Evolutionary conservation across 2,888 invertebrate genomes (phyloP).

Genomic region (Amblyteles armatorius): DNA sequence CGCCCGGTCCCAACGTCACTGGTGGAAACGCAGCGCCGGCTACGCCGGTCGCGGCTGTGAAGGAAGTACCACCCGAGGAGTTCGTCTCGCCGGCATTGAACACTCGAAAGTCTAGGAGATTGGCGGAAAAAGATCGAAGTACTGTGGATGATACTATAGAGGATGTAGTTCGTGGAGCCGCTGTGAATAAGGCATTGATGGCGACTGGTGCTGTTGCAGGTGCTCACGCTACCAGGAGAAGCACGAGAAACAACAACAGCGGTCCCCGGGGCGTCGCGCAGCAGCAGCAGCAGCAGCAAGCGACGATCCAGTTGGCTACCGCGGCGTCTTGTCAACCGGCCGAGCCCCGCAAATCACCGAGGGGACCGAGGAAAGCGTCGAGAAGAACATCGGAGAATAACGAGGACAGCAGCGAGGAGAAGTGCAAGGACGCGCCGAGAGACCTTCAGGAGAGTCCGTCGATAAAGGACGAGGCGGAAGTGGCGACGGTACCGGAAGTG

Average conservation of each 20-base stretch:
- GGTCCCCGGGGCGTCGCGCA: slow-evolving; percentile 70
- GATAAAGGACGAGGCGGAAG: slow-evolving; percentile 48
- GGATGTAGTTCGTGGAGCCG: slow-evolving; percentile 92
- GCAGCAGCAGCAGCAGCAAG: slow-evolving; percentile 48
- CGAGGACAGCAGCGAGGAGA: slow-evolving; percentile 88
- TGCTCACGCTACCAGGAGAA: slow-evolving; percentile 85
- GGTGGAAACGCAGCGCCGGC: slow-evolving; percentile 83
- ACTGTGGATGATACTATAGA: slow-evolving; percentile 96
- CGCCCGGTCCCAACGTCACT: slow-evolving; percentile 85
- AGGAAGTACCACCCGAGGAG: slow-evolving; percentile 86
- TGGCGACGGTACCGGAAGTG: background rate
- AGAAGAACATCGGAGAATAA: slow-evolving; percentile 89
- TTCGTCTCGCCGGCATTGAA: slow-evolving; percentile 88
- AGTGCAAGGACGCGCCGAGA: slow-evolving; percentile 76
- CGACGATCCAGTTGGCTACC: background rate
- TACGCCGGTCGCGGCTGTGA: slow-evolving; percentile 84
- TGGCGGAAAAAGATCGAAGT: slow-evolving; percentile 92
- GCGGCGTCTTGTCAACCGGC: slow-evolving; percentile 27
- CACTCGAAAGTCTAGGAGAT: slow-evolving; percentile 92
- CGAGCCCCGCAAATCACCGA: slow-evolving; percentile 87
- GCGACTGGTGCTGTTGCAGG: slow-evolving; percentile 79
- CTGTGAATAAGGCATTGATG: slow-evolving; percentile 83
- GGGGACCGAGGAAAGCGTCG: slow-evolving; percentile 87
- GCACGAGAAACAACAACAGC: slow-evolving; percentile 85
- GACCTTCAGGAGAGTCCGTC: slow-evolving; percentile 17